These are phyloP conservation scores for Eleginops maclovinus DNA, from an alignment of 2,113 vertebrate species.

Conservation along the genomic window DNA sequence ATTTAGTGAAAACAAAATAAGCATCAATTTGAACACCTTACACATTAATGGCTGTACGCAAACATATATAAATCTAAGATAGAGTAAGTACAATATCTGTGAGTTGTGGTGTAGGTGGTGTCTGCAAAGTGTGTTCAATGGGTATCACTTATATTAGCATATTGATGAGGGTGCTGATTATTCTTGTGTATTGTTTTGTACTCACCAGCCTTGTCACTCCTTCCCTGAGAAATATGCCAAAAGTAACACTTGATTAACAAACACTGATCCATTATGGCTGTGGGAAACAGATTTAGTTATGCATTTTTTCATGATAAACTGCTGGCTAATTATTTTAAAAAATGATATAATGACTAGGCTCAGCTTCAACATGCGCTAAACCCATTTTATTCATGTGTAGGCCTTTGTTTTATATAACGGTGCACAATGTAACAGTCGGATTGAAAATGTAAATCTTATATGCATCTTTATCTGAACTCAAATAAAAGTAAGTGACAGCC, in stretches of 20 bases:
- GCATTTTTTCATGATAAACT: conserved; percentile 35
- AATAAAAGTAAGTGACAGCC: conserved; percentile 3
- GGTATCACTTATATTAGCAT: conserved; percentile 28
- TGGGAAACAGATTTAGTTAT: conserved; percentile 36
- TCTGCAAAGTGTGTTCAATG: background rate
- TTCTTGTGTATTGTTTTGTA: conserved; percentile 9
- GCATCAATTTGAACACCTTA: background rate
- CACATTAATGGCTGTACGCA: background rate
- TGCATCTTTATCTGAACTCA: conserved; percentile 17
- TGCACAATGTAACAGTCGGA: background rate
- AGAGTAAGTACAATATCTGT: background rate
- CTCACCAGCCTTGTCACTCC: conserved; percentile 37
- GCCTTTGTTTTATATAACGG: conserved; percentile 1
- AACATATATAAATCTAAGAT: background rate
- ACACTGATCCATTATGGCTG: conserved; percentile 30
- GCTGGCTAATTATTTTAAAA: conserved; percentile 22
- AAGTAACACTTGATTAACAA: conserved; percentile 32
- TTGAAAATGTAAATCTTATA: background rate
- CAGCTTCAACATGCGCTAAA: background rate
- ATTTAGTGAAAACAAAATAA: background rate
- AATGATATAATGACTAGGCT: conserved; percentile 28
- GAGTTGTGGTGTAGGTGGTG: background rate
- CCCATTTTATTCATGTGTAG: background rate
- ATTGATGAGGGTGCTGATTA: conserved; percentile 29
- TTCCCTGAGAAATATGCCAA: conserved; percentile 47